Percentiles rank a stretch among this genome's conserved stretches.
phyloP scores from a whole-genome alignment of 1,140 invertebrate species.

The Formica exsecta region DNA sequence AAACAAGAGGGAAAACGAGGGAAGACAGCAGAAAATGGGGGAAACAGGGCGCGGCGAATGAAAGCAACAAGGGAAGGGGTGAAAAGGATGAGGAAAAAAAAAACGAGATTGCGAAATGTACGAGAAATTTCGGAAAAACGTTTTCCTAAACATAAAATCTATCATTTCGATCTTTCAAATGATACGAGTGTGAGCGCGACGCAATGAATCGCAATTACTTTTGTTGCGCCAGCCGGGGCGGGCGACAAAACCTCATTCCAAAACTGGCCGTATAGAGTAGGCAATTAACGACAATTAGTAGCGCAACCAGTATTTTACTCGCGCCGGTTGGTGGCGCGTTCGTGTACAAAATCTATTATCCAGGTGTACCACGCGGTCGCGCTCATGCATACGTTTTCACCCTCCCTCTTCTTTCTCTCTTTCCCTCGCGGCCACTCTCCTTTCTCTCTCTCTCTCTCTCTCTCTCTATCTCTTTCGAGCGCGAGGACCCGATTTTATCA shows the following conservation, averaged over 20 bases:
- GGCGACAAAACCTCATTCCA: constrained; percentile 54
- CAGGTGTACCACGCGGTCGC: constrained; percentile 38
- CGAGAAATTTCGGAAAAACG: background rate
- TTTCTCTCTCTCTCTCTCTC: background rate
- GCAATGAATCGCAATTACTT: constrained; percentile 55
- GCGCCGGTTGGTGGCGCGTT: constrained; percentile 38
- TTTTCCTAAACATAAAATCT: background rate
- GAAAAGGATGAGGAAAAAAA: background rate
- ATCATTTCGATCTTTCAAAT: constrained; percentile 29
- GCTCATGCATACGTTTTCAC: background rate
- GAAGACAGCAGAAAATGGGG: background rate
- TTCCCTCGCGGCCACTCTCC: background rate
- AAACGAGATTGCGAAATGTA: background rate
- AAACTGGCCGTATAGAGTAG: constrained; percentile 65
- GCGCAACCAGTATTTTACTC: constrained; percentile 56
- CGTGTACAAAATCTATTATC: constrained; percentile 72
- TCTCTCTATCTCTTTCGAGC: background rate
- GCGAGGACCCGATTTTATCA: constrained; percentile 73
- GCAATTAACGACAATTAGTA: constrained; percentile 68
- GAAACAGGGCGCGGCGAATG: background rate
- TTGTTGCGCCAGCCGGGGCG: background rate
- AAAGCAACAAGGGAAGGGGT: background rate
- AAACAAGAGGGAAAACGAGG: constrained; percentile 23
- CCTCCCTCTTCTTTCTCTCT: background rate
- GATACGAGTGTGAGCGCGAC: constrained; percentile 21